A percentile compares a stretch with the other conserved stretches of the same genome.
Conservation (phyloP, 2,797 vertebrate genomes). For the Acanthopagrus latus region DNA sequence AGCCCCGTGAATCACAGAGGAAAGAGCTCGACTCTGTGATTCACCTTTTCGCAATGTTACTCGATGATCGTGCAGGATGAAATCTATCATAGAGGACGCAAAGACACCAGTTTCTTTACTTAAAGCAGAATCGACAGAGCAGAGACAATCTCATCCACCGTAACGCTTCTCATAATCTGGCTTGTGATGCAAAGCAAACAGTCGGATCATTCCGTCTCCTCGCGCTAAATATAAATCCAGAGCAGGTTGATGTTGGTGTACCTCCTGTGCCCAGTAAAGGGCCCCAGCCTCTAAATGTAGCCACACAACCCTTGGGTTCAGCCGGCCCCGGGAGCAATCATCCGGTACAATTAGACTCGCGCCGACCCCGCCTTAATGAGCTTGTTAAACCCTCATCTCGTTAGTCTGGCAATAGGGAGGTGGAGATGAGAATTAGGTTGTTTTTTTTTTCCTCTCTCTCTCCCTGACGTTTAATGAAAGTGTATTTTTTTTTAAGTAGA, state of each 20-base stretch:
- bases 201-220: background rate
- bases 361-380: slow-evolving; percentile 67
- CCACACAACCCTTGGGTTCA: slow-evolving; percentile 60
- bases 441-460: slow-evolving; percentile 30
- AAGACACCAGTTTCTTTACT: background rate
- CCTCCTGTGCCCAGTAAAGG: background rate
- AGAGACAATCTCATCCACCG: background rate
- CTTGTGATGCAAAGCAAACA: background rate
- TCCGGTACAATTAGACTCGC: slow-evolving; percentile 64
- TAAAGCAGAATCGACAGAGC: background rate
- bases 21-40: background rate
- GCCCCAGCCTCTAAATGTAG: slow-evolving; percentile 55
- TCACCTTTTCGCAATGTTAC: background rate
- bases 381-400: slow-evolving; percentile 72
- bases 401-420: slow-evolving; percentile 68
- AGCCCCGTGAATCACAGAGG: background rate
- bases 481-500: slow-evolving; percentile 52
- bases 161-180: slow-evolving; percentile 6
- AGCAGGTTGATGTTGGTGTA: slow-evolving; percentile 20
- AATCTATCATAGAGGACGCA: background rate
- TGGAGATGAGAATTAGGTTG: slow-evolving; percentile 40
- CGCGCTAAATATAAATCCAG: background rate
- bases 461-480: slow-evolving; percentile 48
- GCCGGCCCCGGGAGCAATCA: slow-evolving; percentile 65
- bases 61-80: background rate